Percentiles rank a stretch among this genome's conserved stretches.
Conservation (phyloP, 2,888 invertebrate species). For the Hartigia nigra region DNA sequence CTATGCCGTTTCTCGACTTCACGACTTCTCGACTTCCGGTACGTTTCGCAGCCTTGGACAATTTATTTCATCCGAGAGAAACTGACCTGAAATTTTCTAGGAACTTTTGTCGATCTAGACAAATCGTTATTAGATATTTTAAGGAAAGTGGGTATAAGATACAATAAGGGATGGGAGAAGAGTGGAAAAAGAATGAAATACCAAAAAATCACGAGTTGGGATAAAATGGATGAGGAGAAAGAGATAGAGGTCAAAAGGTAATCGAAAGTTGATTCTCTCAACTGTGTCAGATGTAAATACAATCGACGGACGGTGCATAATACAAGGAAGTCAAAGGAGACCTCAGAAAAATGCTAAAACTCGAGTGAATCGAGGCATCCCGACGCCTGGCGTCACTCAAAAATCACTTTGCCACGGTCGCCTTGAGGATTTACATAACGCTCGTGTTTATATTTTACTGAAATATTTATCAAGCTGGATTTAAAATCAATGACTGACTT, state of each 20-base stretch:
- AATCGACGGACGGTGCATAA: neutral
- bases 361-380: neutral
- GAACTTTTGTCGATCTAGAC: neutral
- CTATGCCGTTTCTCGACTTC: neutral
- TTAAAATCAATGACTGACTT: neutral
- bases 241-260: neutral
- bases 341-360: neutral
- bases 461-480: conserved; percentile 29
- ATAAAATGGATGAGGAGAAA: neutral
- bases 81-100: neutral
- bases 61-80: neutral
- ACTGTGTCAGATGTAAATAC: neutral
- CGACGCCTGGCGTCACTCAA: conserved; percentile 11
- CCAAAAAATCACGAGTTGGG: neutral
- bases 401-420: conserved; percentile 8
- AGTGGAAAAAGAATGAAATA: neutral
- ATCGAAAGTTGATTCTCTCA: neutral
- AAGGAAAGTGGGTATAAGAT: neutral
- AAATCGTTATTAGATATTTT: neutral
- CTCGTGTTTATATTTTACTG: conserved; percentile 29
- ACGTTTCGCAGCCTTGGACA: neutral
- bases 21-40: neutral
- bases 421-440: conserved; percentile 10
- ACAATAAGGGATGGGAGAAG: neutral
- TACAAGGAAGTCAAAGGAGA: neutral